Evolutionary conservation across 2,113 vertebrate species (phyloP), one percentile per base, ranked within the genome.

Genomic region (Aramus guarauna): DNA sequence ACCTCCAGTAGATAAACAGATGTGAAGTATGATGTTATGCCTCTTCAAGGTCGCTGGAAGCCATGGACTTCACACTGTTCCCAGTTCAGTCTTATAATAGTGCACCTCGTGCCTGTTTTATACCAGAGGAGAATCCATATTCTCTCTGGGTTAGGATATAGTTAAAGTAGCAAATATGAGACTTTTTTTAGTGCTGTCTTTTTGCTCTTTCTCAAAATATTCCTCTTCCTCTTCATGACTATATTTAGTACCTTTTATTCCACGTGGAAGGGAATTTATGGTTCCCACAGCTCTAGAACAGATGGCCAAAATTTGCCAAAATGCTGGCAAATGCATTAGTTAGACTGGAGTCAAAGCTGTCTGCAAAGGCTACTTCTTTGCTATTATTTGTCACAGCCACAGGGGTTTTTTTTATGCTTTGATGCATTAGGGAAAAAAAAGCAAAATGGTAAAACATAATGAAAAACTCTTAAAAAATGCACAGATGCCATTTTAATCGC

Each of bases 391-490:
- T 82, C 41, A 73, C 5, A 81, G 48, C 21, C 2, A n/a, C n/a
- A n/a, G 1, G 11, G 34, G 72, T 6, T 1, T 52, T 23, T 87
- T 87, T 92, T 39, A 32, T 60, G 34, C 77, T 91, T 96, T 80
- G 64, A 88, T 82, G 68, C 41, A 56, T 87, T 72, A 67, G 45
- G 29, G 32, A 29, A 88, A 77, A 88, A 77, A 71, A 77, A 39
- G 12, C 19, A 93, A 47, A 90, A 68, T 45, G 69, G 36, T 59
- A 74, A 79, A 94, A 83, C 34, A 62, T 75, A 76, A 74, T 85
- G 83, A 79, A 95, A 94, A 94, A 81, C 32, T 75, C 58, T n/a
- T 91, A 15, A 69, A 95, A 96, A 95, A 94, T 68, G 47, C 48
- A 89, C 9, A 47, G 39, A 88, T 58, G 4, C 9, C 56, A 78